Evolutionary conservation across 1,140 invertebrate genomes (phyloP), one percentile per base, ranked within the genome.

Genomic region (Melanaphis sacchari): DNA sequence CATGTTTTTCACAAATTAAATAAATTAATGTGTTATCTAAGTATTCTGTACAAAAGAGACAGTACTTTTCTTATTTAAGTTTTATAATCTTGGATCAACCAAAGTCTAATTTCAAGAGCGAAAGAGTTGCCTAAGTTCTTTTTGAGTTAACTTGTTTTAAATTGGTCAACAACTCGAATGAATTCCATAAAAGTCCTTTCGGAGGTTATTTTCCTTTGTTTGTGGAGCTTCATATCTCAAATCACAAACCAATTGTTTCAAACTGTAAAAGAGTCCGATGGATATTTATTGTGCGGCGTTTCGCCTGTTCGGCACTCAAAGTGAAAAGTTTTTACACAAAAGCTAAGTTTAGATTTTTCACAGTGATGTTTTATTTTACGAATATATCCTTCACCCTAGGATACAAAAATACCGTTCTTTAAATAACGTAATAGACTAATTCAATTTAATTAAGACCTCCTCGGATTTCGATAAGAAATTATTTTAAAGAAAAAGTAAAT

Each of bases 271-370:
- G 15, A 49, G 41, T 46, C 41, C 43, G 31, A 88, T 36, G 9
- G 43, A 88, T 88, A 88, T 88, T 88, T 88, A 88, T 88, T 88
- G 43, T n/a, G 41, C 84, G 11, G 84, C 84, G 26, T 85, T 85
- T 88, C 31, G 85, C 7, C 85, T 21, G 43, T 88, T 43, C 84
- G 41, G 84, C 40, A 85, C 41, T 85, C 40, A 85, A 85, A 85
- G 41, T 22, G n/a, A 88, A 49, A 88, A 88, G 85, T 88, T 88
- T 49, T 18, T n/a, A n/a, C 85, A 49, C 85, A 88, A 88, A 85
- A 88, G 85, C 31, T 18, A 49, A 88, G 40, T 85, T 85, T 49
- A 31, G 15, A 21, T 88, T 88, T 88, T 88, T 87, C 31, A 18
- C 43, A 49, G 49, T 9, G 85, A 49, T 88, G 31, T 88, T 88